A percentile compares a stretch with the other conserved stretches of the same genome.
phyloP scores from a whole-genome alignment of 1,140 invertebrate genomes.

The Saccostrea cuccullata region DNA sequence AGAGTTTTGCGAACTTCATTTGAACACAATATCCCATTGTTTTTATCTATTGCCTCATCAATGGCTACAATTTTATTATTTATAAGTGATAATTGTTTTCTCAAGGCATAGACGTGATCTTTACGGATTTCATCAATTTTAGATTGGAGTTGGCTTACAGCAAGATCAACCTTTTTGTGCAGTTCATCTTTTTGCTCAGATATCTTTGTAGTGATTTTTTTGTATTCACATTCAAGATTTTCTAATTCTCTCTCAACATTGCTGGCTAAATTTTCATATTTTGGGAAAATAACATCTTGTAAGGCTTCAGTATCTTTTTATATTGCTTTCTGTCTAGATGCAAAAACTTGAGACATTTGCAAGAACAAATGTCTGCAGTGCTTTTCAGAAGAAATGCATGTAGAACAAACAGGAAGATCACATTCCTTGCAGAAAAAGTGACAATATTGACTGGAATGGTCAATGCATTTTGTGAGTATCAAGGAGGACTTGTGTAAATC shows the following conservation, averaged over 20 bases:
- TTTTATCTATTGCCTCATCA: not conserved
- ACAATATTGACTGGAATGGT: not conserved
- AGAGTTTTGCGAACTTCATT: conserved; percentile 4
- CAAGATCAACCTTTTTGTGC: not conserved
- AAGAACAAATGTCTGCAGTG: not conserved
- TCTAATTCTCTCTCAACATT: not conserved
- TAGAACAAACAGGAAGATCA: conserved; percentile 1
- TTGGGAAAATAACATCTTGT: not conserved
- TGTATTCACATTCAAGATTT: not conserved
- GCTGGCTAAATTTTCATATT: conserved; percentile 1
- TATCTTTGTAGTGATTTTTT: not conserved
- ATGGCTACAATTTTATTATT: conserved; percentile 4
- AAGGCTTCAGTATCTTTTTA: not conserved
- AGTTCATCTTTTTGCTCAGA: not conserved
- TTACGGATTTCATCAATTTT: not conserved
- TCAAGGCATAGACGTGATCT: conserved; percentile 7
- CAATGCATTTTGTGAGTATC: not conserved
- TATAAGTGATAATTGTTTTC: not conserved
- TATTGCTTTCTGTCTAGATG: not conserved
- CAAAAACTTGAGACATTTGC: conserved; percentile 23
- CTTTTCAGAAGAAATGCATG: conserved; percentile 2
- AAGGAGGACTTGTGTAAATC: conserved; percentile 9
- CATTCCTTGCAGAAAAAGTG: conserved; percentile 19
- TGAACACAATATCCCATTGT: not conserved
- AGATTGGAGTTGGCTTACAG: not conserved